Percentiles rank a stretch among this genome's conserved stretches.
phyloP scores from a whole-genome alignment of 30 jellyfish, hydroid and myxozoan genomes.

The Cassiopea andromeda region DNA sequence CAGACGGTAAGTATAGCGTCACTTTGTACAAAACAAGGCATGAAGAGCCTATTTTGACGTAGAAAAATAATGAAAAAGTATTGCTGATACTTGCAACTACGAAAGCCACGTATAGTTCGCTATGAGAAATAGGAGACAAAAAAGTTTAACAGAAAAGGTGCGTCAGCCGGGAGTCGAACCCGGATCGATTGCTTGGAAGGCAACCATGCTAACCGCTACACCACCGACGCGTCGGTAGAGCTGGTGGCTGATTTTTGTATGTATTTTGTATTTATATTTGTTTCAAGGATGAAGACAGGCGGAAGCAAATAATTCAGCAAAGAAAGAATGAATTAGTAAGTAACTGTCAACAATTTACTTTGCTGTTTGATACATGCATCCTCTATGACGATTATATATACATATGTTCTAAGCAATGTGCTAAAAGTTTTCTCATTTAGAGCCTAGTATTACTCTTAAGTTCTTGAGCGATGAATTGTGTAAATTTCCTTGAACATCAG shows the following conservation, averaged over 20 bases:
- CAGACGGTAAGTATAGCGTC: not conserved
- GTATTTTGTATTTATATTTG: not conserved
- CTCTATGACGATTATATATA: too few relatives aligned
- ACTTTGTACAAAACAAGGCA: not conserved
- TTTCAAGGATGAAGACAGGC: constrained; percentile 32
- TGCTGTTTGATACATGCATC: too few relatives aligned
- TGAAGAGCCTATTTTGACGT: not conserved
- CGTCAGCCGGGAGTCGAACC: constrained; percentile 93
- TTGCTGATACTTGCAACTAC: not conserved
- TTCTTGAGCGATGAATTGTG: too few relatives aligned
- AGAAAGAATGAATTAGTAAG: constrained; percentile 62
- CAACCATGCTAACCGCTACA: constrained; percentile 90
- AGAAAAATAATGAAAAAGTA: not conserved
- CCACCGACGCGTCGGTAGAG: constrained; percentile 62
- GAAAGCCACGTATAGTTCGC: not conserved
- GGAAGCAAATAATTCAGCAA: constrained; percentile 48
- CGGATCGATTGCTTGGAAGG: constrained; percentile 90
- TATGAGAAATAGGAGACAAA: not conserved
- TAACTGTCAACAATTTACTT: not conserved
- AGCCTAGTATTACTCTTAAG: too few relatives aligned
- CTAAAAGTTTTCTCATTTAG: too few relatives aligned
- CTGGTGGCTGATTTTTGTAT: not conserved
- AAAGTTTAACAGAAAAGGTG: not conserved
- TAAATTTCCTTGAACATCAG: too few relatives aligned
- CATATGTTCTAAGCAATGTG: too few relatives aligned